A percentile compares a stretch with the other conserved stretches of the same genome.
These are phyloP conservation scores for Lacanobia oleracea DNA, from an alignment of 2,888 invertebrate genomes.

Conservation along the genomic window DNA sequence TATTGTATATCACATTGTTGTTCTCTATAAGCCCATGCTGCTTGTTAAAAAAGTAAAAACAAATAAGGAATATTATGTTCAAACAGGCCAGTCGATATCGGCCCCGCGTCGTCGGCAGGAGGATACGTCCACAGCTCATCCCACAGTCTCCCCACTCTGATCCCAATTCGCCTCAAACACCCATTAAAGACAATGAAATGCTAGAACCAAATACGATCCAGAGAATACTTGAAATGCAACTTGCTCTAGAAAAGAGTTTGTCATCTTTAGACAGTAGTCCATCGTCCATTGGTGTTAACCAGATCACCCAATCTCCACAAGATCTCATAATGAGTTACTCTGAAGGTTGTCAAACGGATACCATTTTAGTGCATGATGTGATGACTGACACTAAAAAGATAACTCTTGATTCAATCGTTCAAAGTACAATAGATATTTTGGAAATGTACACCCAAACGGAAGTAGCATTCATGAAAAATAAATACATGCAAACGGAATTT, in stretches of 20 bases:
- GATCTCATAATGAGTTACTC: slow-evolving; percentile 80
- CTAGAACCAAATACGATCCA: slow-evolving; percentile 79
- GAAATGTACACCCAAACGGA: slow-evolving; percentile 87
- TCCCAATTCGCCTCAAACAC: slow-evolving; percentile 67
- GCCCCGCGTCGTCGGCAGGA: slow-evolving; percentile 84
- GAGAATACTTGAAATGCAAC: slow-evolving; percentile 86
- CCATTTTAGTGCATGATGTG: slow-evolving; percentile 82
- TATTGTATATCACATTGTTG: slow-evolving; percentile 57
- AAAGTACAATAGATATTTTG: slow-evolving; percentile 76
- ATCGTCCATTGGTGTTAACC: slow-evolving; percentile 82
- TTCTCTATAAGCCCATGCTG: slow-evolving; percentile 49
- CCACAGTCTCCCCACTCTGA: slow-evolving; percentile 79
- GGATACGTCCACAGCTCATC: slow-evolving; percentile 78
- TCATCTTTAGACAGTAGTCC: slow-evolving; percentile 81
- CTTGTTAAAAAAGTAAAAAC: slow-evolving; percentile 45
- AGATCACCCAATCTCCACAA: slow-evolving; percentile 83
- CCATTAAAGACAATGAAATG: slow-evolving; percentile 65
- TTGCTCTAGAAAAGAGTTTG: slow-evolving; percentile 83
- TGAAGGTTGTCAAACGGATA: slow-evolving; percentile 86
- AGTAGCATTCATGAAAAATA: slow-evolving; percentile 80
- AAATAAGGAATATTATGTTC: slow-evolving; percentile 78
- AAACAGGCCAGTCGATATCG: slow-evolving; percentile 89
- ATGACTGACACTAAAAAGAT: slow-evolving; percentile 83
- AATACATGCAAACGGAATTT: slow-evolving; percentile 80
- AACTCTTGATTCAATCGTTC: slow-evolving; percentile 82